Evolutionary conservation across 2,888 invertebrate species (phyloP), one percentile per base, ranked within the genome.

Genomic region (Catocala nupta): DNA sequence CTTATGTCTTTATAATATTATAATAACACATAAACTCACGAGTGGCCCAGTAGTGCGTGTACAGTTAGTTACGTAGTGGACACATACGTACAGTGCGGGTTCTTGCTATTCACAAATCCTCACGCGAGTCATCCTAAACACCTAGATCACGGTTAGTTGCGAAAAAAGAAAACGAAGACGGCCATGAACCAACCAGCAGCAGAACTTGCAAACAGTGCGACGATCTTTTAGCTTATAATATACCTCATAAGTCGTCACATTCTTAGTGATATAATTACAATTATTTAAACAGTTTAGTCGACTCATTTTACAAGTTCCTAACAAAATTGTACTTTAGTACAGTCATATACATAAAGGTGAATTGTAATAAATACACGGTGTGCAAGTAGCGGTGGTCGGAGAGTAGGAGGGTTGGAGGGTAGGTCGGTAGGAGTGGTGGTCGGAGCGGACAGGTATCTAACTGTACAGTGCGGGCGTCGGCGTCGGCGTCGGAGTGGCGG

Each of bases 21-120:
- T 78, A 75, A 65, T 76, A 76, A 75, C 47, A 78, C 75, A 82
- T 79, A 83, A 82, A 83, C 81, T 82, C 80, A 82, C 80, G 72
- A 69, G 62, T 74, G 75, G 73, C 76, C 76, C 76, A 70, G 61
- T 48, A 60, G 68, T 68, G 73, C 67, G 68, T 76, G 75, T 80
- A 80, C 74, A 79, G 80, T 73, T 79, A 80, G 73, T 70, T 68
- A 65, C 69, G 63, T 56, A 64, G 63, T 64, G 65, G 66, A 65
- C 68, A 70, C 70, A 73, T 10, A 39, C 36, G 65, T 64, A 63
- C 57, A 59, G 69, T 65, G 65, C 67, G 8, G 63, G 65, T 39
- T 63, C 45, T 62, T 58, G 63, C 75, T 77, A 71, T 74, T 77
- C 62, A 77, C 64, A 65, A 61, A 39, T 64, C 13, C 51, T 44